These are phyloP conservation scores for Cylindroiulus punctatus DNA, from an alignment of 2,888 invertebrate genomes.

Conservation along the genomic window DNA sequence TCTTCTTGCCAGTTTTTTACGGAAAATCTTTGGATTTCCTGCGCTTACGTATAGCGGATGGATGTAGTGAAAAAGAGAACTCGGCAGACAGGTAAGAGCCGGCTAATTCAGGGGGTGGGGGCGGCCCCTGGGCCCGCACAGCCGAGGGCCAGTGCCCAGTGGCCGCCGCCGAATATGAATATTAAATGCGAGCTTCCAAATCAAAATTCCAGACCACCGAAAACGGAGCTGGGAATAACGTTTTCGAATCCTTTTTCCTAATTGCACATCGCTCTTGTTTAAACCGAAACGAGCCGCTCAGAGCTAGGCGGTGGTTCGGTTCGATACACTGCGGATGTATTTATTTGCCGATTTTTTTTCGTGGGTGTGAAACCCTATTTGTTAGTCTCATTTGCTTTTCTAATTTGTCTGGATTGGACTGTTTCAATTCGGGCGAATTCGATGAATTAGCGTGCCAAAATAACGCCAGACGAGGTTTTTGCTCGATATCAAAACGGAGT, in stretches of 20 bases:
- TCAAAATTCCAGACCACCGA: neutral
- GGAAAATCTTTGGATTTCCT: conserved; percentile 50
- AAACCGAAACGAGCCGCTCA: neutral
- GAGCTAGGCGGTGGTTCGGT: neutral
- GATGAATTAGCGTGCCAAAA: neutral
- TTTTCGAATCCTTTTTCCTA: neutral
- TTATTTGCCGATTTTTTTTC: conserved; percentile 13
- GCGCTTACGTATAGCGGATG: conserved; percentile 52
- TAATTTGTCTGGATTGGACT: neutral
- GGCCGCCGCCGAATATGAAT: neutral
- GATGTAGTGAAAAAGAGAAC: conserved; percentile 56
- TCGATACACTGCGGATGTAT: conserved; percentile 34
- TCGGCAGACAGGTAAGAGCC: conserved; percentile 54
- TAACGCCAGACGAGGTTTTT: neutral
- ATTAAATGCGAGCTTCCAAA: neutral
- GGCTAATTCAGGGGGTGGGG: neutral
- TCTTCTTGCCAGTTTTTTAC: conserved; percentile 54
- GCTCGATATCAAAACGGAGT: neutral
- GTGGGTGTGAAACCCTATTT: neutral
- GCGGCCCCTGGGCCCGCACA: neutral
- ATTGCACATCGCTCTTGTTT: too few species aligned
- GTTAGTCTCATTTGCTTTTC: neutral
- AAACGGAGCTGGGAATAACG: neutral
- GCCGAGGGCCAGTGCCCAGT: neutral
- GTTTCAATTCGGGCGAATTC: neutral